These are phyloP conservation scores for Maconellicoccus hirsutus DNA, from an alignment of 1,140 invertebrate genomes.

Conservation along the genomic window DNA sequence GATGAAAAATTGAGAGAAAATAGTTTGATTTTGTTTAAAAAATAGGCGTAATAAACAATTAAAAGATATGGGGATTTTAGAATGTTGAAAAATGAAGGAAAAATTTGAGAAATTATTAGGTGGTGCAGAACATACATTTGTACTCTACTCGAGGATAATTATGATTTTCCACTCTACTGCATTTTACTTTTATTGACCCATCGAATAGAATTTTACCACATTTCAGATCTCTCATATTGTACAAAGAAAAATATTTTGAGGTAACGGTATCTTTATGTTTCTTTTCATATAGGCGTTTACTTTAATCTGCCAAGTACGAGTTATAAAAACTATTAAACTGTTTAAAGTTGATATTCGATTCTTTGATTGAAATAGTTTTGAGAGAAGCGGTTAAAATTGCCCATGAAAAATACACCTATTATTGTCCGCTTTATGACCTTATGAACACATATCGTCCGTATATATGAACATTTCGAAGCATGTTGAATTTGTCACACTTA, in stretches of 20 bases:
- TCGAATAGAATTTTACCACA: too few relatives aligned
- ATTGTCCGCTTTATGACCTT: not conserved
- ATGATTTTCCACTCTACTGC: too few relatives aligned
- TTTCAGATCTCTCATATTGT: not conserved
- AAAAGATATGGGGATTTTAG: too few relatives aligned
- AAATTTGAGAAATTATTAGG: too few relatives aligned
- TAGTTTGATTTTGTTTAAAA: too few relatives aligned
- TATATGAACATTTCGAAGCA: not conserved
- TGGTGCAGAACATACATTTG: too few relatives aligned
- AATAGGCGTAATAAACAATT: too few relatives aligned
- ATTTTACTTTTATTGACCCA: too few relatives aligned
- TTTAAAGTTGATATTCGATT: not conserved
- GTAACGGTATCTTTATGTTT: not conserved
- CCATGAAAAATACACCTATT: slow-evolving; percentile 4
- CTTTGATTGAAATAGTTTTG: not conserved
- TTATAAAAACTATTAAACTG: not conserved
- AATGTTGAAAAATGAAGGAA: too few relatives aligned
- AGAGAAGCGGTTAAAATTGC: not conserved
- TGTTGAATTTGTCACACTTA: not conserved
- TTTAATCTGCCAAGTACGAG: not conserved
- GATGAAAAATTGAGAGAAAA: too few relatives aligned
- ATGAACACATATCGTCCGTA: not conserved
- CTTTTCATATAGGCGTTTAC: not conserved
- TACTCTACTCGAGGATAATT: too few relatives aligned
- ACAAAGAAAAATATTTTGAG: not conserved